phyloP scores from a whole-genome alignment of 2,113 vertebrate genomes.

The Lepus timidus region DNA sequence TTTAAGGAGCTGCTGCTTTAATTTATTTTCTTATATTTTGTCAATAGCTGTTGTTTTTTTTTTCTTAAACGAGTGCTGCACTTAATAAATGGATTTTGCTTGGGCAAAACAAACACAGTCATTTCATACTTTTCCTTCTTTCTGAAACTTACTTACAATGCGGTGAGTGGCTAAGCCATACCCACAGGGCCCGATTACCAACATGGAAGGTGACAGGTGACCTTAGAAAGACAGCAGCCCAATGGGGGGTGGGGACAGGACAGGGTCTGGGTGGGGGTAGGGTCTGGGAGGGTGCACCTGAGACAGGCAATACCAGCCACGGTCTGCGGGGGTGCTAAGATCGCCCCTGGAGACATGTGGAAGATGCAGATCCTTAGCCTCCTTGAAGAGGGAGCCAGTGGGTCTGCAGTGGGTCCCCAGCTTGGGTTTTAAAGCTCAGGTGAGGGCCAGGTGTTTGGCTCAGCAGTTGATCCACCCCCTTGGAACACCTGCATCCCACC shows the following conservation, averaged over 20 bases:
- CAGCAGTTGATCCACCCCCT: no score
- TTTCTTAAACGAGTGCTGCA: slow-evolving; percentile 80
- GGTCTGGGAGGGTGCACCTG: no score
- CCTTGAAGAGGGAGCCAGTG: not conserved
- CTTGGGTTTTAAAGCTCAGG: not conserved
- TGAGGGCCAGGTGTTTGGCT: no score
- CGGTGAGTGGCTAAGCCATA: not conserved
- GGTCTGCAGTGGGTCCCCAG: not conserved
- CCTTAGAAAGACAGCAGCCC: not conserved
- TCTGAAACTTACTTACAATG: slow-evolving; percentile 59
- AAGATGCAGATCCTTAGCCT: not conserved
- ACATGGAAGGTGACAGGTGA: not conserved
- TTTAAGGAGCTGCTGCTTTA: slow-evolving; percentile 83
- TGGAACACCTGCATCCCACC: no score
- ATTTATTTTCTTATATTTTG: slow-evolving; percentile 87
- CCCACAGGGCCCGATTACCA: not conserved
- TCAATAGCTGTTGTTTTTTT: slow-evolving; percentile 85
- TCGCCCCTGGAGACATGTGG: not conserved
- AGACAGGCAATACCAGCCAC: no score
- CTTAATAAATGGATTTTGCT: slow-evolving; percentile 85
- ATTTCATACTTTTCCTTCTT: slow-evolving; percentile 61
- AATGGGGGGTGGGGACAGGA: not conserved
- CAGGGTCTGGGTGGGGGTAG: no score
- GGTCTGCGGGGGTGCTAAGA: not conserved
- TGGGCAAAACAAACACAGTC: slow-evolving; percentile 80